These are phyloP conservation scores for Mimumesa dahlbomi DNA, from an alignment of 2,888 invertebrate genomes.

Conservation along the genomic window DNA sequence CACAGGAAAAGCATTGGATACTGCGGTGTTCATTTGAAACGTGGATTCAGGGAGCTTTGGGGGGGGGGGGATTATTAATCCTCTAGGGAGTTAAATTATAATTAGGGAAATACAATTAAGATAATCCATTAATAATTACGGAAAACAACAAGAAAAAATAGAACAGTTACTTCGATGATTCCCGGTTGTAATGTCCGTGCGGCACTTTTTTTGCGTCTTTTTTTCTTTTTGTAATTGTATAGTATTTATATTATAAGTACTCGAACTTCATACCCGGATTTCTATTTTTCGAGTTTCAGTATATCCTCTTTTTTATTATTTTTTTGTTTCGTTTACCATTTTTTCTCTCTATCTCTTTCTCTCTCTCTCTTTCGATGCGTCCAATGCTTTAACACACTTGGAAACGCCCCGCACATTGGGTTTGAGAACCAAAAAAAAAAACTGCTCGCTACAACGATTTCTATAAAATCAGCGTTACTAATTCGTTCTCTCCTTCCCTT, in stretches of 20 bases:
- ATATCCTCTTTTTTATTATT: constrained; percentile 8
- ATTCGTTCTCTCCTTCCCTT: constrained; percentile 30
- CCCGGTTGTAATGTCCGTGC: constrained; percentile 46
- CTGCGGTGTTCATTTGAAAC: constrained; percentile 34
- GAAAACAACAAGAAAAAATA: constrained; percentile 77
- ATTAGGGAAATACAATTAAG: constrained; percentile 75
- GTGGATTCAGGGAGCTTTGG: constrained; percentile 17
- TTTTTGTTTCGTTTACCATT: constrained; percentile 20
- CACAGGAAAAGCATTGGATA: constrained; percentile 61
- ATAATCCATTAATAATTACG: constrained; percentile 76
- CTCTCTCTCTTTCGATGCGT: constrained; percentile 23
- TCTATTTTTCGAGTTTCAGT: constrained; percentile 6
- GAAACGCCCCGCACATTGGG: constrained; percentile 43
- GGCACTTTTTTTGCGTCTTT: constrained; percentile 20
- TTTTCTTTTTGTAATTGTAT: too few species aligned
- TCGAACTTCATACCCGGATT: constrained; percentile 25
- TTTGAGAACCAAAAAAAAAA: constrained; percentile 53
- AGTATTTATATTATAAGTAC: constrained; percentile 41
- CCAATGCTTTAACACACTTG: constrained; percentile 29
- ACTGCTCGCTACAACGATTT: constrained; percentile 57
- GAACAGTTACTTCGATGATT: constrained; percentile 67
- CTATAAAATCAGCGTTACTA: constrained; percentile 65
- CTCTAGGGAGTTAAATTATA: constrained; percentile 77
- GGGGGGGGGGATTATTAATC: constrained; percentile 59
- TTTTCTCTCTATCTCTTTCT: constrained; percentile 22